phyloP scores from a whole-genome alignment of 2,113 vertebrate genomes.

The Morone chrysops region DNA sequence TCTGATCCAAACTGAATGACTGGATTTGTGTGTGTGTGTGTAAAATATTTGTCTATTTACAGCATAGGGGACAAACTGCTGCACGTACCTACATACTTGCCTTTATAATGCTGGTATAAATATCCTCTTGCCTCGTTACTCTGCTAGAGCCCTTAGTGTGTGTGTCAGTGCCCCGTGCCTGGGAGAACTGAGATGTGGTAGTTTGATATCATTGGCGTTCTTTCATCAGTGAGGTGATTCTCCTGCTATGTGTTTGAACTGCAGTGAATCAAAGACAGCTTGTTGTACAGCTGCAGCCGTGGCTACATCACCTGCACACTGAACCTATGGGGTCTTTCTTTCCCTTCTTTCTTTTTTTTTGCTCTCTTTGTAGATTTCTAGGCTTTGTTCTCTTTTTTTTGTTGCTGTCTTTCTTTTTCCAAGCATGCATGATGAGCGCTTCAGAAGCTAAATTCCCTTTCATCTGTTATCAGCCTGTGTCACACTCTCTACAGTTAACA shows the following conservation, averaged over 20 bases:
- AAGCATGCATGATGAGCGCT: neutral
- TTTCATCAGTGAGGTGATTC: conserved; percentile 77
- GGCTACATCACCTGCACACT: conserved; percentile 61
- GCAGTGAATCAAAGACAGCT: conserved; percentile 67
- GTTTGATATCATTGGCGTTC: conserved; percentile 66
- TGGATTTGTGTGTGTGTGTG: conserved; percentile 19
- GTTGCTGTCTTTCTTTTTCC: neutral
- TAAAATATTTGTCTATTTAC: neutral
- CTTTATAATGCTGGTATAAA: conserved; percentile 7
- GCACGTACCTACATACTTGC: neutral
- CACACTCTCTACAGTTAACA: neutral
- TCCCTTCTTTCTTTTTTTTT: conserved; percentile 2
- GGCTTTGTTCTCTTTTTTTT: conserved; percentile 9
- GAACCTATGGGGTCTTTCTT: neutral
- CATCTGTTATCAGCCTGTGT: conserved; percentile 16
- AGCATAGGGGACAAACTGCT: neutral
- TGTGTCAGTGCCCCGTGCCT: conserved; percentile 21
- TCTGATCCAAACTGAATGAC: conserved; percentile 32
- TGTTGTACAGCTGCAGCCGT: conserved; percentile 67
- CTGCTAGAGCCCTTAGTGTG: neutral
- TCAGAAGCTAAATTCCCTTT: conserved; percentile 30
- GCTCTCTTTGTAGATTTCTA: neutral
- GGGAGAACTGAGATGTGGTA: conserved; percentile 53
- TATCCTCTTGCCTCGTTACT: neutral
- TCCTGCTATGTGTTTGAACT: conserved; percentile 77